Evolutionary conservation across 2,113 vertebrate species (phyloP).

Genomic region (Noctilio leporinus): DNA sequence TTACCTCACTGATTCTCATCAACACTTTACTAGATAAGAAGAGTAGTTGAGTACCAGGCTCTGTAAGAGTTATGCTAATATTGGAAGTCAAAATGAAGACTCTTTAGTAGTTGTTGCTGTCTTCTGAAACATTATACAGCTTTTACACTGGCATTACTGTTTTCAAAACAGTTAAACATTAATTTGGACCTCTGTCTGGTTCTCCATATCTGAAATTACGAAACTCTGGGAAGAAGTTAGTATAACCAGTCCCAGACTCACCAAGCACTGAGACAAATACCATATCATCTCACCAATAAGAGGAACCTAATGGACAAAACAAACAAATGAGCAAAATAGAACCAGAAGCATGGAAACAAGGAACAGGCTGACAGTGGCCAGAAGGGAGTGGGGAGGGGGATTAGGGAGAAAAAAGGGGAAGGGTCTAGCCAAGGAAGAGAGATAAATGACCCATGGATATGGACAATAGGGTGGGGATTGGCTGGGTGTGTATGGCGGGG

Average conservation of each 20-base stretch:
- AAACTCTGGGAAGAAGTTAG: neutral
- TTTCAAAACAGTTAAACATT: constrained; percentile 3
- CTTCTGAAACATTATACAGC: neutral
- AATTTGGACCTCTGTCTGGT: neutral
- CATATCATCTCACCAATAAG: too few relatives aligned
- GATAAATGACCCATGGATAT: too few relatives aligned
- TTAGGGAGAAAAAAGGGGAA: too few relatives aligned
- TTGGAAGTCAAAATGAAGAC: neutral
- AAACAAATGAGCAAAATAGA: too few relatives aligned
- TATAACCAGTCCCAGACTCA: neutral
- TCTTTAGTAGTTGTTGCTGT: neutral
- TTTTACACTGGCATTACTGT: neutral
- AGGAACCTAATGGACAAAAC: too few relatives aligned
- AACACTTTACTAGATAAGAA: neutral
- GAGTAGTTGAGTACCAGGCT: neutral
- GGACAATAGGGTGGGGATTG: too few relatives aligned
- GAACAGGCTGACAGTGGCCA: too few relatives aligned
- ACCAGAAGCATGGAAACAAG: too few relatives aligned
- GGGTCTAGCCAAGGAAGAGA: too few relatives aligned
- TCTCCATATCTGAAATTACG: neutral
- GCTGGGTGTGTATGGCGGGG: too few relatives aligned
- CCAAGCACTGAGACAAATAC: neutral
- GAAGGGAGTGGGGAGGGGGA: too few relatives aligned
- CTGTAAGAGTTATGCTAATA: neutral
- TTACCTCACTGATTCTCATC: neutral